Evolutionary conservation across 2,888 invertebrate species (phyloP), one percentile per base, ranked within the genome.

Genomic region (Scaptomyza caliginosa): DNA sequence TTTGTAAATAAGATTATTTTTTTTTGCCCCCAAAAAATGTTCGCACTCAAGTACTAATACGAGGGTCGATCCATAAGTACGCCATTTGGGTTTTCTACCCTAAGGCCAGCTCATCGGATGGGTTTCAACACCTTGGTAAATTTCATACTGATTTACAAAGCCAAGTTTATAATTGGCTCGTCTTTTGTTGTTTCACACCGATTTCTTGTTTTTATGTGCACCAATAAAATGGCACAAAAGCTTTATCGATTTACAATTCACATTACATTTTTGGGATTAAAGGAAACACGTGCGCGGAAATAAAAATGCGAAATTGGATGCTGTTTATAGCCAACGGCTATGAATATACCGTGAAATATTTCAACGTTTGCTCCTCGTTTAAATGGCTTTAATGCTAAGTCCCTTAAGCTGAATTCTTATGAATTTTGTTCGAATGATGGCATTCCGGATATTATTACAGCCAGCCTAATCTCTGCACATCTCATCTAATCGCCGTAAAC

Each of bases 1-100:
- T 54, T 36, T 63, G 57, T 51, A 57, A 76, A 68, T 60, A 54
- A 64, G 51, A 60, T 59, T 45, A 64, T 59, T 46, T 46, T 43
- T 39, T 30, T n/a, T n/a, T n/a, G n/a, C n/a, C n/a, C n/a, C n/a
- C 1, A 30, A 39, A 46, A 19, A 34, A 16, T 51, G 24, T 34
- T 24, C 6, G 13, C 24, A 23, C 24, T 13, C 6, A 43, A 43
- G 28, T 28, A 34, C 11, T 23, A 30, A 39, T 10, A n/a, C 59
- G 32, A 46, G 57, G 57, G 57, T 46, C 39, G 57, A 26, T 26
- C 45, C 5, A 46, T n/a, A 39, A 24, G 30, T 30, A 10, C n/a
- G 8, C 5, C 21, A 21, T 23, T 21, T 8, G 16, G 2, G 2
- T 3, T 2, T 8, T 19, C 19, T 19, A 13, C n/a, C 38, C 19